phyloP scores from a whole-genome alignment of 2,113 vertebrate species.

The Motacilla alba region DNA sequence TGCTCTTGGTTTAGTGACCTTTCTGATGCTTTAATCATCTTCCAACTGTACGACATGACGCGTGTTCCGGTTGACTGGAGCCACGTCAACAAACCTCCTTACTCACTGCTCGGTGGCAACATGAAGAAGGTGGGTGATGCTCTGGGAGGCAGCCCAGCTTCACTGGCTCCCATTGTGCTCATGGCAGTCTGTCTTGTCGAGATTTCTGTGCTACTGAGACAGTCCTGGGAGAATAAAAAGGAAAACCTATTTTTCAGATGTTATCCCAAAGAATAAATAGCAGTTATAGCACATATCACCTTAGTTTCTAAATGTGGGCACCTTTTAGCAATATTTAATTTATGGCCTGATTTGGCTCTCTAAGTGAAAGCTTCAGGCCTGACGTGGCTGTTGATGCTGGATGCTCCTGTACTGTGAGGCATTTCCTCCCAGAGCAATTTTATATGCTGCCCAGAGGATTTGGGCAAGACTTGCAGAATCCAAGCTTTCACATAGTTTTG shows the following conservation, averaged over 20 bases:
- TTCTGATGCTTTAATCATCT: conserved; percentile 78
- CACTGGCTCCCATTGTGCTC: background rate
- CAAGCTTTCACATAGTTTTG: background rate
- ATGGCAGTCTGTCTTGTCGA: background rate
- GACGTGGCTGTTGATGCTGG: background rate
- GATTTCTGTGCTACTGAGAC: background rate
- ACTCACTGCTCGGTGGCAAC: conserved; percentile 83
- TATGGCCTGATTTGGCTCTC: background rate
- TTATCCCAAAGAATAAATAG: background rate
- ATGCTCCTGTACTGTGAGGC: background rate
- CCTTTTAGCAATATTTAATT: background rate
- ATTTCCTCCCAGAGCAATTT: background rate
- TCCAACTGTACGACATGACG: conserved; percentile 90
- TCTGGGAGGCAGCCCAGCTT: background rate
- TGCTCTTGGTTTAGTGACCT: conserved; percentile 77
- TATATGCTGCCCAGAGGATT: background rate
- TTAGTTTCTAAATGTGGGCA: background rate
- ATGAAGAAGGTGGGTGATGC: conserved; percentile 88
- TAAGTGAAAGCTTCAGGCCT: background rate
- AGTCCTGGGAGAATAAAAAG: background rate
- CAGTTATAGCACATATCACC: background rate
- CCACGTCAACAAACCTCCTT: conserved; percentile 89
- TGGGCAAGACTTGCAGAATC: background rate
- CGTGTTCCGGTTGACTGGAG: conserved; percentile 87
- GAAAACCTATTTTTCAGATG: background rate